phyloP scores from a whole-genome alignment of 2,797 vertebrate species.

The Morelia viridis region DNA sequence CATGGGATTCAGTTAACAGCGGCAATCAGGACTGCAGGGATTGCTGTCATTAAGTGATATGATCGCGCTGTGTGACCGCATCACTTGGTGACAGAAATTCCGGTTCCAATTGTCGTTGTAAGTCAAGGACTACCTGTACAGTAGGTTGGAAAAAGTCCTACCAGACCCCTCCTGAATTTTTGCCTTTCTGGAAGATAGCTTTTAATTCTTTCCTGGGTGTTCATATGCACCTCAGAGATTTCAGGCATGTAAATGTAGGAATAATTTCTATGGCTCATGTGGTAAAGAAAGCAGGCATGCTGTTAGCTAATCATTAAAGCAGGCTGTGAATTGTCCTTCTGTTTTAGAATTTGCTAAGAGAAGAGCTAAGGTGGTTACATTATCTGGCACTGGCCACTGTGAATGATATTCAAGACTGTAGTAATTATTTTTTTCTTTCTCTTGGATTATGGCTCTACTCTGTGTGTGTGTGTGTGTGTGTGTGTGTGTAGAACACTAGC shows the following conservation, averaged over 20 bases:
- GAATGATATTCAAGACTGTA: not conserved
- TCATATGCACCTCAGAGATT: not conserved
- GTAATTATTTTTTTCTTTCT: not conserved
- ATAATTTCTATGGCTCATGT: not conserved
- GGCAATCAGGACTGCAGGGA: no score
- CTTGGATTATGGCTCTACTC: not conserved
- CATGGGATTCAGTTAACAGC: no score
- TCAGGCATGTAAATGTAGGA: not conserved
- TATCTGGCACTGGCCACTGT: no score
- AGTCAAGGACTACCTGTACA: no score
- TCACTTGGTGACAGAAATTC: no score
- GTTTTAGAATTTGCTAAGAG: conserved; percentile 9
- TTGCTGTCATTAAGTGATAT: no score
- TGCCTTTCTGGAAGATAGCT: not conserved
- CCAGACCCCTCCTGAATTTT: not conserved
- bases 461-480: not conserved
- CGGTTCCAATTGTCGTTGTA: no score
- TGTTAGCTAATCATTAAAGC: not conserved
- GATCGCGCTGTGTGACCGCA: no score
- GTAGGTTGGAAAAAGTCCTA: not conserved
- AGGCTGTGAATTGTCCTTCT: not conserved
- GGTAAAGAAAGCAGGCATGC: not conserved
- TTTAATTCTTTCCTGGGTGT: not conserved
- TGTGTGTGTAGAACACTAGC: not conserved
- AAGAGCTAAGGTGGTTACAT: not conserved